Evolutionary conservation across 2,113 vertebrate genomes (phyloP), one percentile per base, ranked within the genome.

Genomic region (Clupea harengus): DNA sequence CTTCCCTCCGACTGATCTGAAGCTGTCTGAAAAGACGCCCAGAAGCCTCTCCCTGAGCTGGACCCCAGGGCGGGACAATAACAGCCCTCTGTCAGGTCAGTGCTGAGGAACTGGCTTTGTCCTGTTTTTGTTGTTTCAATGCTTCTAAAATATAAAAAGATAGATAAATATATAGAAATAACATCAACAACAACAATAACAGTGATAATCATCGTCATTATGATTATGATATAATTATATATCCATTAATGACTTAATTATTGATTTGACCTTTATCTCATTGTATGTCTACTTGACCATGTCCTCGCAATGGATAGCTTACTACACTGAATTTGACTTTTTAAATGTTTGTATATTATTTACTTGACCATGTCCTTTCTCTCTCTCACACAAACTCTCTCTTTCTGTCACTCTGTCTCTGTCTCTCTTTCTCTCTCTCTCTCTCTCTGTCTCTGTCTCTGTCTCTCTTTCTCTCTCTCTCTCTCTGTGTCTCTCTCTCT

Each of bases 1-100:
- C 1, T 95, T 94, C 39, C 91, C 95, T 18, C 95, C 96, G 13
- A 83, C 32, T 3, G 84, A 88, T 7, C 90, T 96, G 60, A 89
- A 93, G 86, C 78, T 96, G 54, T 87, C 88, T 25, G 91, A 95
- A 39, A 2, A 89, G 22, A 89, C 84, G 2, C 86, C 75, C 17
- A 92, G 91, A 4, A 83, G 87, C 5, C 88, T 96, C 45, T 93
- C 88, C 25, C 92, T 97, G 57, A 92, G 88, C 82, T 97, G 96
- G 96, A 95, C 86, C 78, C 92, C 96, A 5, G 96, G 95, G 87
- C 87, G 94, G 0, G 91, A 96, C 50, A 93, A 97, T 90, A 96
- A 97, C 88, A 96, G 96, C 88, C 92, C 95, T 13, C 89, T 96
- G 1, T 25, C 8, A 0, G 87, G 88, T 89, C 28, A 15, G 72